Evolutionary conservation across 2,113 vertebrate genomes (phyloP).

Genomic region (Rhombomys opimus): DNA sequence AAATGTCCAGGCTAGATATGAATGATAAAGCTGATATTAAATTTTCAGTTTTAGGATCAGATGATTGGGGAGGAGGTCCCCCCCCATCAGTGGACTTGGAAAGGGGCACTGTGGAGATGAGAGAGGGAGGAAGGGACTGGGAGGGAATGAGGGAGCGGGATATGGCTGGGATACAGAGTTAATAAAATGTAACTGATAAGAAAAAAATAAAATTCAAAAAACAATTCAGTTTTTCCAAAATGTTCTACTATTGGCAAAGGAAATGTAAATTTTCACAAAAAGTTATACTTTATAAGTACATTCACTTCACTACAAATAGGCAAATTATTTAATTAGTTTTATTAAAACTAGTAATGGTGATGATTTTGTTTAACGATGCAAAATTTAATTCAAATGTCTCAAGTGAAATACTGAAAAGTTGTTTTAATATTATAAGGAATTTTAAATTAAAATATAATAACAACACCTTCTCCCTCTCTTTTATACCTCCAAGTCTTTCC

Average conservation of each 20-base stretch:
- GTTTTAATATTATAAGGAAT: neutral
- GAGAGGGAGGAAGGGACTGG: no score
- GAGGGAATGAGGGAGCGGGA: no score
- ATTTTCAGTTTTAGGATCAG: neutral
- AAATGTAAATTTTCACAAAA: neutral
- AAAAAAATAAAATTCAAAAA: no score
- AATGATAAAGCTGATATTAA: neutral
- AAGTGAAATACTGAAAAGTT: neutral
- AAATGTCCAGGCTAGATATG: neutral
- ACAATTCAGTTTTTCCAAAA: neutral
- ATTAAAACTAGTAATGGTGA: neutral
- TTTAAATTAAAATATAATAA: neutral
- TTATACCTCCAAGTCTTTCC: neutral
- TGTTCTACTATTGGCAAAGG: neutral
- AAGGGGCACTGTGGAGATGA: no score
- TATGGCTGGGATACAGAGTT: no score
- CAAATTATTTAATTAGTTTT: neutral
- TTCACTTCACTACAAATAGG: neutral
- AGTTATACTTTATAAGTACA: neutral
- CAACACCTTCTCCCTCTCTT: neutral
- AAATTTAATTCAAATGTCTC: slow-evolving; percentile 40
- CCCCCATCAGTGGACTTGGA: no score
- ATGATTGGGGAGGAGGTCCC: no score
- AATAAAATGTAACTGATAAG: no score
- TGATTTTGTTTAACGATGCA: neutral